Conservation (phyloP, 2,113 vertebrate species). For the Mesocricetus auratus region DNA sequence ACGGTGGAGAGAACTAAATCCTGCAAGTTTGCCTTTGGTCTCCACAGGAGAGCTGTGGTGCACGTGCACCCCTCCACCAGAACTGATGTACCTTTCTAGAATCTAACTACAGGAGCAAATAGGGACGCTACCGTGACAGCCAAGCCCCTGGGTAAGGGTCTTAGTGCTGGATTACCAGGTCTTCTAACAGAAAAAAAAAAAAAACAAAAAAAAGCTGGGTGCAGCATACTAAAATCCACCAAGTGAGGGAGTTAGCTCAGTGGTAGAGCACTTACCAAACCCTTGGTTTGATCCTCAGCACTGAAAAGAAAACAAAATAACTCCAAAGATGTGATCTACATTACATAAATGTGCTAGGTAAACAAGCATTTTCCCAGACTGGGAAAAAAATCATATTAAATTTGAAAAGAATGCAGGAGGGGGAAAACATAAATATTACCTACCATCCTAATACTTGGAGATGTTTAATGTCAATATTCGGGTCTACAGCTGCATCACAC, state of each 20-base stretch:
- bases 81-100: neutral
- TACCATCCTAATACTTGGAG: neutral
- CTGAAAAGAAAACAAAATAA: neutral
- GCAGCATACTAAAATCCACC: neutral
- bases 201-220: neutral
- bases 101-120: neutral
- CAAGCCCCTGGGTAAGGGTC: neutral
- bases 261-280: neutral
- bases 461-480: neutral
- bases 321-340: neutral
- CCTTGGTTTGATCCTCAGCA: neutral
- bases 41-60: neutral
- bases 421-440: neutral
- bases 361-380: neutral
- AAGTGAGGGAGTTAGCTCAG: neutral
- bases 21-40: neutral
- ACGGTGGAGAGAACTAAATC: neutral
- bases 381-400: neutral
- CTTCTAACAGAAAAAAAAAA: neutral
- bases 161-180: no score
- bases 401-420: slow-evolving; percentile 16
- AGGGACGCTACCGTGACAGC: neutral
- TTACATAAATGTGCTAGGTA: neutral
- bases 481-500: neutral
- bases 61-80: neutral